These are phyloP conservation scores for Perodicticus potto DNA, from an alignment of 2,797 vertebrate species.

Conservation along the genomic window DNA sequence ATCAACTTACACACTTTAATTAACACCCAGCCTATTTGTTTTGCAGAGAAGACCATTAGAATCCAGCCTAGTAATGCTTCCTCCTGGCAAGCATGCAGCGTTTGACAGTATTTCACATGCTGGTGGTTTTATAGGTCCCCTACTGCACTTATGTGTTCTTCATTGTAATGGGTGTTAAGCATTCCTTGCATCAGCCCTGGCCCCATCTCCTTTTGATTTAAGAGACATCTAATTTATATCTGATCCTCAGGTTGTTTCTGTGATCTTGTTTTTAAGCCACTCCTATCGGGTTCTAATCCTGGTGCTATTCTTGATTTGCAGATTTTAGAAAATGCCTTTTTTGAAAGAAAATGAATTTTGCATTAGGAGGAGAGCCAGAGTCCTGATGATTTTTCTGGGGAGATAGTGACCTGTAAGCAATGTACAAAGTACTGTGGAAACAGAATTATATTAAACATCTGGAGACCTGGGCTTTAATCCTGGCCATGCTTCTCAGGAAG, in stretches of 20 bases:
- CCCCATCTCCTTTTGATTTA: slow-evolving; percentile 40
- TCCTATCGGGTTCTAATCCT: neutral
- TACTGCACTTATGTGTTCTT: slow-evolving; percentile 34
- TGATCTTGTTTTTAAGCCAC: neutral
- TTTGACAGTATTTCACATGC: slow-evolving; percentile 62
- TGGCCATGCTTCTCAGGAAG: neutral
- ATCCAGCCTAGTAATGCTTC: neutral
- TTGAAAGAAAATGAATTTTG: slow-evolving; percentile 18
- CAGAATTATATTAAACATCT: neutral
- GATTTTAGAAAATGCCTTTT: neutral
- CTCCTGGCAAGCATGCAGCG: neutral
- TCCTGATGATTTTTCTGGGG: neutral
- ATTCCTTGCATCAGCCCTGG: neutral
- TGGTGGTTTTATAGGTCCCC: slow-evolving; percentile 65
- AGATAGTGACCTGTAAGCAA: neutral
- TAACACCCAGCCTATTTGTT: slow-evolving; percentile 48
- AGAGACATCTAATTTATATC: slow-evolving; percentile 47
- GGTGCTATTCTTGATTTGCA: neutral
- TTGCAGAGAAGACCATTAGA: neutral
- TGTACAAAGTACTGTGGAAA: neutral
- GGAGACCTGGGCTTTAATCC: neutral
- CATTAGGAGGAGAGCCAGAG: neutral
- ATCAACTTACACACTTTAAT: slow-evolving; percentile 48
- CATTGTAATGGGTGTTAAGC: slow-evolving; percentile 41
- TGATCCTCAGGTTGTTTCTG: neutral